A percentile compares a stretch with the other conserved stretches of the same genome.
These are phyloP conservation scores for Acanthurus lineatus DNA, from an alignment of 2,797 vertebrate species.

Conservation along the genomic window DNA sequence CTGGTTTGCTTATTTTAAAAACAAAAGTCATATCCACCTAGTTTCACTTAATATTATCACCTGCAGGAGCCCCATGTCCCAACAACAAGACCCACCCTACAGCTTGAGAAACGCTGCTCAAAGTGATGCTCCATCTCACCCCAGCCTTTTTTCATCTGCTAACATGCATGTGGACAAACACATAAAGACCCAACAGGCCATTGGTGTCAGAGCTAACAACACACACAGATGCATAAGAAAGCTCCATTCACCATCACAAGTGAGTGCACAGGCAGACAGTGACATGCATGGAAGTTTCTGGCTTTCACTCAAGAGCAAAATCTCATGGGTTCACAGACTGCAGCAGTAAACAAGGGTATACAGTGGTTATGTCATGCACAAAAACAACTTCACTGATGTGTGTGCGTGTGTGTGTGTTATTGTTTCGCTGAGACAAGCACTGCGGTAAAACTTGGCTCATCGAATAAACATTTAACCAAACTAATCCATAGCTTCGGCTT, in stretches of 20 bases:
- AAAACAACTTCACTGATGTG: background rate
- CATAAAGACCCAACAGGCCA: background rate
- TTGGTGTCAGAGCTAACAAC: background rate
- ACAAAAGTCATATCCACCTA: too few relatives aligned
- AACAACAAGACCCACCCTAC: too few relatives aligned
- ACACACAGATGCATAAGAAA: background rate
- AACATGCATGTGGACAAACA: slow-evolving; percentile 2
- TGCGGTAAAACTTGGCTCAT: slow-evolving; percentile 39
- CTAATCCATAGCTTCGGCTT: slow-evolving; percentile 50
- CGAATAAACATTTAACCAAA: slow-evolving; percentile 49
- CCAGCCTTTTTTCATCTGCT: background rate
- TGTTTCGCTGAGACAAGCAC: slow-evolving; percentile 47
- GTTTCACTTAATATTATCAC: too few relatives aligned
- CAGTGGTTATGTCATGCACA: slow-evolving; percentile 19
- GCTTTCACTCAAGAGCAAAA: slow-evolving; percentile 27
- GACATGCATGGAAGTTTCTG: slow-evolving; percentile 17
- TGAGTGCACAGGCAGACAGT: background rate
- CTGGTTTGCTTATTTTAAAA: too few relatives aligned
- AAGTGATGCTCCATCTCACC: background rate
- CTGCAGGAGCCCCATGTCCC: too few relatives aligned
- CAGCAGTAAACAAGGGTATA: slow-evolving; percentile 37
- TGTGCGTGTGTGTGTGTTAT: slow-evolving; percentile 21
- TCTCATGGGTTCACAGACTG: slow-evolving; percentile 36
- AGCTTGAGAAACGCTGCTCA: background rate
- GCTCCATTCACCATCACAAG: background rate